These are phyloP conservation scores for Diachasmimorpha longicaudata DNA, from an alignment of 1,140 invertebrate species.

Conservation along the genomic window DNA sequence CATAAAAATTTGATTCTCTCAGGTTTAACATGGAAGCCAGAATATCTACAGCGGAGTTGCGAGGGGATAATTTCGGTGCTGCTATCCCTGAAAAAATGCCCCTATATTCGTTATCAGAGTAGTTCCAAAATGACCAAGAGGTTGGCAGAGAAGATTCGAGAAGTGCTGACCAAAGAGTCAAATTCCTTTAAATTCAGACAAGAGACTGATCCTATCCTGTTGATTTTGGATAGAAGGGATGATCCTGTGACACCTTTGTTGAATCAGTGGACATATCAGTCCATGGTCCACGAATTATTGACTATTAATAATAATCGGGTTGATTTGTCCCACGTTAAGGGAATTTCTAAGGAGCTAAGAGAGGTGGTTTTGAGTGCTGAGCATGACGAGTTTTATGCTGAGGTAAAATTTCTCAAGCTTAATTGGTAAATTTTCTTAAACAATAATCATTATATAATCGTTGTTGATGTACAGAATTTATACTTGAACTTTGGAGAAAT, in stretches of 20 bases:
- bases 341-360: conserved; percentile 85
- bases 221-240: conserved; percentile 89
- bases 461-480: conserved; percentile 70
- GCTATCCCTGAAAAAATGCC: conserved; percentile 90
- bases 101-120: conserved; percentile 89
- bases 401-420: conserved; percentile 40
- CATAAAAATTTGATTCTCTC: background rate
- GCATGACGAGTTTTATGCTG: conserved; percentile 97
- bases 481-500: conserved; percentile 99
- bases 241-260: conserved; percentile 96
- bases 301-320: conserved; percentile 96
- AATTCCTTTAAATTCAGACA: conserved; percentile 84
- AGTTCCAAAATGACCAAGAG: conserved; percentile 85
- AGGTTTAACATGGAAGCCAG: conserved; percentile 77
- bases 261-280: conserved; percentile 99
- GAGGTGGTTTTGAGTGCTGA: conserved; percentile 94
- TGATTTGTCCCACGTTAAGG: conserved; percentile 82
- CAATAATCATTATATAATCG: no score
- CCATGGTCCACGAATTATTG: conserved; percentile 98
- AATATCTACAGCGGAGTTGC: conserved; percentile 76
- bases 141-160: conserved; percentile 84
- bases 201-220: conserved; percentile 77
- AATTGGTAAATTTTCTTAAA: no score
- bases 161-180: conserved; percentile 86
- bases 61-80: conserved; percentile 87